phyloP scores from a whole-genome alignment of 1,140 invertebrate genomes.

The Camponotus vicinus region DNA sequence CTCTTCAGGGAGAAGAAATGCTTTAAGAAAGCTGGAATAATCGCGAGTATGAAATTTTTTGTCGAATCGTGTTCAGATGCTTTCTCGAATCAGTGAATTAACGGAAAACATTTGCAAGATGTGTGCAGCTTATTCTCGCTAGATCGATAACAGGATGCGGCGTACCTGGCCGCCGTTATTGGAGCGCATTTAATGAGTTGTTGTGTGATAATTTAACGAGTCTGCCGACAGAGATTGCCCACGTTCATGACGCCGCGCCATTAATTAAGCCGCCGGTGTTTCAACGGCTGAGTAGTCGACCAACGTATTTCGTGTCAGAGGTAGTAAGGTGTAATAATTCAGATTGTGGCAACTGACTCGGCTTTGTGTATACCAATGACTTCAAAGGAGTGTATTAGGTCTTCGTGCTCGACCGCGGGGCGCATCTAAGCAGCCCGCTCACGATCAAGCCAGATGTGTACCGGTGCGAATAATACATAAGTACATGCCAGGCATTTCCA shows the following conservation, averaged over 20 bases:
- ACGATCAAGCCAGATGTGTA: slow-evolving; percentile 16
- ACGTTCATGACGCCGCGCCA: slow-evolving; percentile 67
- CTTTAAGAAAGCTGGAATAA: background rate
- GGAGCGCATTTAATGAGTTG: slow-evolving; percentile 67
- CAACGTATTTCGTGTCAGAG: slow-evolving; percentile 62
- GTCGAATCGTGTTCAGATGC: background rate
- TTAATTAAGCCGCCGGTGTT: slow-evolving; percentile 73
- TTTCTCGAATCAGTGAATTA: slow-evolving; percentile 14
- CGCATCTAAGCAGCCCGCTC: slow-evolving; percentile 7
- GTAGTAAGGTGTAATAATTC: slow-evolving; percentile 68
- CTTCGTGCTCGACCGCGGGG: slow-evolving; percentile 6
- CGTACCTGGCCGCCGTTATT: slow-evolving; percentile 55
- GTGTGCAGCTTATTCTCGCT: slow-evolving; percentile 11
- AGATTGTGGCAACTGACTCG: slow-evolving; percentile 61
- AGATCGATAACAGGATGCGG: slow-evolving; percentile 51
- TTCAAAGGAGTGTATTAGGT: slow-evolving; percentile 42
- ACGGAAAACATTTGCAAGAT: slow-evolving; percentile 28
- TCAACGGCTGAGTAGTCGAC: slow-evolving; percentile 57
- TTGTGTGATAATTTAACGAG: slow-evolving; percentile 76
- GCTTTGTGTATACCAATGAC: slow-evolving; percentile 29
- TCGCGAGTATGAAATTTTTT: background rate
- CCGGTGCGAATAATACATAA: slow-evolving; percentile 34
- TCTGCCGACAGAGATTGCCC: slow-evolving; percentile 66
- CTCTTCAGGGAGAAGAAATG: background rate
- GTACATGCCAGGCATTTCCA: background rate